Conservation (phyloP, 2,113 vertebrate species). For the Phaetusa simplex region DNA sequence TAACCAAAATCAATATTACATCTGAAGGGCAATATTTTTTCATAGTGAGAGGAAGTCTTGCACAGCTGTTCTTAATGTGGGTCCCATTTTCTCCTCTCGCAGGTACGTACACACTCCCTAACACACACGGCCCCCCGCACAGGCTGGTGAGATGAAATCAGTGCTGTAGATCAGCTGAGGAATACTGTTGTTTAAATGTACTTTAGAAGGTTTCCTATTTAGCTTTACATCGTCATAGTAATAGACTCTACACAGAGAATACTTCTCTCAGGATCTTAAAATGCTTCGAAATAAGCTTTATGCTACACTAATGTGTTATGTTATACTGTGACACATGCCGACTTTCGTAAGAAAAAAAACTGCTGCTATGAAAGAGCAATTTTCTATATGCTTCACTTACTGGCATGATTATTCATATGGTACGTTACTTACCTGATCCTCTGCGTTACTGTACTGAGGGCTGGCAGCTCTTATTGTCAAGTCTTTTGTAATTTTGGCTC, state of each 20-base stretch:
- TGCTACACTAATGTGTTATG: background rate
- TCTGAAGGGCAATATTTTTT: background rate
- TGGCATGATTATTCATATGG: background rate
- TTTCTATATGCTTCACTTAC: background rate
- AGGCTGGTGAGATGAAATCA: background rate
- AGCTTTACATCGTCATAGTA: background rate
- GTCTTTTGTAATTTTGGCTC: background rate
- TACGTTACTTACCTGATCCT: background rate
- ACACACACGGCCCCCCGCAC: background rate
- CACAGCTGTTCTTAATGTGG: background rate
- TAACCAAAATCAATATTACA: background rate
- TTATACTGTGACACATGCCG: rapidly evolving
- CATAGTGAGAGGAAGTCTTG: background rate
- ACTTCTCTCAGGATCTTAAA: background rate
- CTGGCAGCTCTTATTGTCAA: background rate
- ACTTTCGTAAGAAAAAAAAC: background rate
- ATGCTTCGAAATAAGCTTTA: background rate
- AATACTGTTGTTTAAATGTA: background rate
- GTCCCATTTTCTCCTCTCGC: background rate
- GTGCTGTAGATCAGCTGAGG: background rate
- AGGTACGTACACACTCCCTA: rapidly evolving
- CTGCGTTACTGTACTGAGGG: background rate
- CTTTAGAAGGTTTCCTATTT: background rate
- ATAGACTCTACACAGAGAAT: background rate
- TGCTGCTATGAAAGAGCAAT: background rate